phyloP scores from a whole-genome alignment of 1,140 invertebrate genomes.

The Drosophila tristis region DNA sequence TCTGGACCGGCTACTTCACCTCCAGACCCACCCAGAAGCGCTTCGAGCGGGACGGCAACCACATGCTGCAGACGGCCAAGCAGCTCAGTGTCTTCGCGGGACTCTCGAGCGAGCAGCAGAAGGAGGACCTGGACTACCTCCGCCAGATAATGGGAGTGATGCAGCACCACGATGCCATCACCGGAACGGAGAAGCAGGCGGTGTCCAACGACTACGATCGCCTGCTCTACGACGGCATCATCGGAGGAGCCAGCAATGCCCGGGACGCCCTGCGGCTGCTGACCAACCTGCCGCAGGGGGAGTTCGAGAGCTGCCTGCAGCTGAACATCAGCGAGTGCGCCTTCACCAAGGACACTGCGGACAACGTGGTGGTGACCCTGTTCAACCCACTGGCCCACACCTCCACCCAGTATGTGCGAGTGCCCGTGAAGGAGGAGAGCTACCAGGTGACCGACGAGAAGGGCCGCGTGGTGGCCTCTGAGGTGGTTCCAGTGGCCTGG shows the following conservation, averaged over 20 bases:
- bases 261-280: slow-evolving; percentile 63
- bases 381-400: slow-evolving; percentile 93
- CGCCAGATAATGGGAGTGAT: slow-evolving; percentile 89
- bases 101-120: slow-evolving; percentile 33
- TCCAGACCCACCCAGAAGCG: slow-evolving; percentile 94
- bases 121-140: slow-evolving; percentile 73
- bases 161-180: slow-evolving; percentile 96
- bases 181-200: slow-evolving; percentile 95
- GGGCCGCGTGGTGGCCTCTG: slow-evolving; percentile 77
- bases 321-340: slow-evolving; percentile 88
- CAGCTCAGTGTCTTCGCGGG: slow-evolving; percentile 85
- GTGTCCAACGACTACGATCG: slow-evolving; percentile 94
- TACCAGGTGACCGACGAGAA: slow-evolving; percentile 88
- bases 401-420: slow-evolving; percentile 87
- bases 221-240: slow-evolving; percentile 60
- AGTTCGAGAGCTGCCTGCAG: slow-evolving; percentile 86
- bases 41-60: slow-evolving; percentile 91
- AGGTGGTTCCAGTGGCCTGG: slow-evolving; percentile 88
- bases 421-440: slow-evolving; percentile 88
- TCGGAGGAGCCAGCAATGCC: slow-evolving; percentile 50
- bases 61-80: slow-evolving; percentile 90
- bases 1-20: slow-evolving; percentile 98
- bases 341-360: slow-evolving; percentile 83
- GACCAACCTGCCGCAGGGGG: slow-evolving; percentile 85
- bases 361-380: slow-evolving; percentile 88